Evolutionary conservation across 2,113 vertebrate genomes (phyloP).

Genomic region (Mionectes macconnelli): DNA sequence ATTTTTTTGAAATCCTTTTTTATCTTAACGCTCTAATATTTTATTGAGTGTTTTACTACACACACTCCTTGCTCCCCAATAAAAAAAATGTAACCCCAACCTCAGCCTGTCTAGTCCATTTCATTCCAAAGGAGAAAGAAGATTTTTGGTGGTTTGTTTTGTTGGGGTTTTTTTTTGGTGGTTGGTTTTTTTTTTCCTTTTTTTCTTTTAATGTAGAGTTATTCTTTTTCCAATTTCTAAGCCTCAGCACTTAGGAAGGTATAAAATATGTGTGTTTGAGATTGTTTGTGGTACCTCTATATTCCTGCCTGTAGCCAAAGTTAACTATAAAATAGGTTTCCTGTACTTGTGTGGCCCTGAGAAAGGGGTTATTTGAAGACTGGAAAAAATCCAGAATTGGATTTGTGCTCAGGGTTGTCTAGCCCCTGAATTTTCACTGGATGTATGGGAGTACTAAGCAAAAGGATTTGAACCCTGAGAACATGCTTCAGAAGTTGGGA

Average conservation of each 20-base stretch:
- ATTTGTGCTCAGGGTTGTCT: background rate
- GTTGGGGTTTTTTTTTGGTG: background rate
- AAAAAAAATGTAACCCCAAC: background rate
- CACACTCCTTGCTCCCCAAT: fast-evolving
- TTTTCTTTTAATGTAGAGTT: background rate
- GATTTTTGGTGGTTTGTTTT: background rate
- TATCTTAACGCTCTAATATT: background rate
- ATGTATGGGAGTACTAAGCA: background rate
- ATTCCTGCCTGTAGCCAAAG: background rate
- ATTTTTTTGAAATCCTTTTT: background rate
- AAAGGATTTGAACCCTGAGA: background rate
- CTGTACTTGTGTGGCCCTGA: background rate
- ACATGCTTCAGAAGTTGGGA: background rate
- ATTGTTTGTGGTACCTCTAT: background rate
- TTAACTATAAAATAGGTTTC: background rate
- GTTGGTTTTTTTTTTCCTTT: background rate
- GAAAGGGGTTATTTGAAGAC: background rate
- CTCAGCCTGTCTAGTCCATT: background rate
- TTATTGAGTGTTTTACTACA: background rate
- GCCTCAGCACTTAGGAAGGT: background rate
- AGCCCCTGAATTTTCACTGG: background rate
- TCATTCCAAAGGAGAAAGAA: background rate
- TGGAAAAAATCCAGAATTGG: background rate
- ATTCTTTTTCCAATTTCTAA: background rate
- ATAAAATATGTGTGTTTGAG: background rate